A percentile compares a stretch with the other conserved stretches of the same genome.
These are phyloP conservation scores for Myotis myotis DNA, from an alignment of 2,797 vertebrate species.

Conservation along the genomic window DNA sequence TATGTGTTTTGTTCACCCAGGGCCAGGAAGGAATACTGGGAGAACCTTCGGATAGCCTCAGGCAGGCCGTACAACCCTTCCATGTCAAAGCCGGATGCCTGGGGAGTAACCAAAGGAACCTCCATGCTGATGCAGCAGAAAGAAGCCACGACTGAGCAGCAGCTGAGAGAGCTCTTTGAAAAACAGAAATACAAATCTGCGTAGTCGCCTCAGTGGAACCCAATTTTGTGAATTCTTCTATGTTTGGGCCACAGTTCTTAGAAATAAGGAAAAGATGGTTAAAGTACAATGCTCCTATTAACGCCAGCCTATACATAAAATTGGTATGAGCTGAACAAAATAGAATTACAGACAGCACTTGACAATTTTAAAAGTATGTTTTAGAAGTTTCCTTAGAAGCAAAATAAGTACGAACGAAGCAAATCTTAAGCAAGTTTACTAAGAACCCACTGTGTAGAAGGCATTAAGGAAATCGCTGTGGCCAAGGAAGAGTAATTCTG, in stretches of 20 bases:
- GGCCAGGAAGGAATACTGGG: constrained; percentile 96
- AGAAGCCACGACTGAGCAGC: constrained; percentile 91
- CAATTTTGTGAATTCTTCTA: constrained; percentile 7
- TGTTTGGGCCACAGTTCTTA: neutral
- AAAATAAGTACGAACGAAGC: neutral
- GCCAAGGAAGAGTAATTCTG: constrained; percentile 9
- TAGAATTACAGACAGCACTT: neutral
- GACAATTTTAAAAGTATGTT: neutral
- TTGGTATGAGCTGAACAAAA: neutral
- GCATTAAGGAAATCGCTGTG: neutral
- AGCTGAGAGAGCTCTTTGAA: constrained; percentile 90
- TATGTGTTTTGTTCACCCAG: constrained; percentile 80
- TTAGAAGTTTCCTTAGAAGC: constrained; percentile 39
- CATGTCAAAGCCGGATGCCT: constrained; percentile 90
- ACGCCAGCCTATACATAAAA: neutral
- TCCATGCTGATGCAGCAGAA: constrained; percentile 94
- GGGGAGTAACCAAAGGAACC: constrained; percentile 96
- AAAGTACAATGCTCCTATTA: neutral
- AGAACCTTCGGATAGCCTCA: constrained; percentile 92
- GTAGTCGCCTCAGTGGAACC: constrained; percentile 17
- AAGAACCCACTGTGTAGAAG: neutral
- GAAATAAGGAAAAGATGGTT: neutral
- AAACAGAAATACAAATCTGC: constrained; percentile 84
- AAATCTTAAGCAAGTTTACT: constrained; percentile 19
- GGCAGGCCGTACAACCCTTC: constrained; percentile 93